Evolutionary conservation across 2,113 vertebrate species (phyloP).

Genomic region (Podocnemis expansa): DNA sequence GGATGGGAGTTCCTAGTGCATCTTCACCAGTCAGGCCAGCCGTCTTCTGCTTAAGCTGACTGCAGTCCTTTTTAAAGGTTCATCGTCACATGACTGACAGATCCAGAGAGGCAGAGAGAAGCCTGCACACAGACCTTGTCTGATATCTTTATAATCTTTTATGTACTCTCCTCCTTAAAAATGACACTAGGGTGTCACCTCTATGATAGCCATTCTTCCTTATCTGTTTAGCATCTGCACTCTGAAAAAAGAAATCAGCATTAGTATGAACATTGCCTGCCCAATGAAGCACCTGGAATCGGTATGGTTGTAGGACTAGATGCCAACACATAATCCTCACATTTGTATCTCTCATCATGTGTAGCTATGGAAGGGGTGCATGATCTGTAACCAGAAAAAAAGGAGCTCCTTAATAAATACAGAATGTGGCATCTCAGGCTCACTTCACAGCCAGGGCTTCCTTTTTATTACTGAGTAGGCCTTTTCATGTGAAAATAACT

Average conservation of each 20-base stretch:
- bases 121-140: background rate
- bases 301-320: background rate
- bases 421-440: too few relatives aligned
- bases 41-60: background rate
- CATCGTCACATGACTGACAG: background rate
- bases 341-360: background rate
- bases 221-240: too few relatives aligned
- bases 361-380: background rate
- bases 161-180: background rate
- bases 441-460: background rate
- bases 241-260: too few relatives aligned
- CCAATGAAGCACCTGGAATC: background rate
- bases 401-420: background rate
- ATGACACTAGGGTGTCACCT: background rate
- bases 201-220: too few relatives aligned
- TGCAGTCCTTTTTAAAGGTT: background rate
- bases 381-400: background rate
- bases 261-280: too few relatives aligned
- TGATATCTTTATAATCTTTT: background rate
- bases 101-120: background rate
- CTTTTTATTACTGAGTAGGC: background rate
- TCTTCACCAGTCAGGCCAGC: background rate
- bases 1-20: background rate
- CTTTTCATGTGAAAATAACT: too few relatives aligned
- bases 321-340: background rate